These are phyloP conservation scores for Hirtodrosophila confusa DNA, from an alignment of 2,888 invertebrate genomes.

Conservation along the genomic window DNA sequence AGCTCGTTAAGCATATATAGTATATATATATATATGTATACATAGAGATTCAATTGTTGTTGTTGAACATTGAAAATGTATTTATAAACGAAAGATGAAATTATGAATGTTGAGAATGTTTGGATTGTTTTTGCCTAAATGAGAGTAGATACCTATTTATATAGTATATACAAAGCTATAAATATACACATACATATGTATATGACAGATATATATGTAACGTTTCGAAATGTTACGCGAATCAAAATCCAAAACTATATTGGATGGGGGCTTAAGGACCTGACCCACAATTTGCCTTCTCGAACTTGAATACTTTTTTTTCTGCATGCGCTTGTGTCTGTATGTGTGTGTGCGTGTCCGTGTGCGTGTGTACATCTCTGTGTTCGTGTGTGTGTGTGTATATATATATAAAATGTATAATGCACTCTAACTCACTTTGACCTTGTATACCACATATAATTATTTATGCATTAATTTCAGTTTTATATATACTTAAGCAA, in stretches of 20 bases:
- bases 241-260: conserved; percentile 1
- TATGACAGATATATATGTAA: conserved; percentile 10
- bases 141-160: conserved; percentile 30
- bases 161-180: conserved; percentile 1
- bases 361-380: conserved; percentile 1
- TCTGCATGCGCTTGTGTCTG: neutral
- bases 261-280: conserved; percentile 5
- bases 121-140: conserved; percentile 44
- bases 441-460: conserved; percentile 46
- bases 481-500: conserved; percentile 31
- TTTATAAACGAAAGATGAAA: conserved; percentile 51
- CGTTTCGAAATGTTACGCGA: conserved; percentile 1
- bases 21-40: conserved; percentile 47
- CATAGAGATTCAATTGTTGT: conserved; percentile 73
- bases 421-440: too few relatives aligned
- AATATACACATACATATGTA: conserved; percentile 15
- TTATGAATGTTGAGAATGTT: conserved; percentile 57
- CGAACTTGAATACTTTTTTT: conserved; percentile 19
- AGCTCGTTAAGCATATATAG: conserved; percentile 58
- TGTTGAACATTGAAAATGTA: conserved; percentile 78
- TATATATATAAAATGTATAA: too few relatives aligned
- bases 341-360: conserved; percentile 6
- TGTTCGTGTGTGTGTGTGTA: too few relatives aligned
- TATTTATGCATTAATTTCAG: conserved; percentile 55
- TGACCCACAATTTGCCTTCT: conserved; percentile 41